A percentile compares a stretch with the other conserved stretches of the same genome.
Evolutionary conservation across 2,888 invertebrate species (phyloP).

Genomic region (Zaprionus obscuricornis): DNA sequence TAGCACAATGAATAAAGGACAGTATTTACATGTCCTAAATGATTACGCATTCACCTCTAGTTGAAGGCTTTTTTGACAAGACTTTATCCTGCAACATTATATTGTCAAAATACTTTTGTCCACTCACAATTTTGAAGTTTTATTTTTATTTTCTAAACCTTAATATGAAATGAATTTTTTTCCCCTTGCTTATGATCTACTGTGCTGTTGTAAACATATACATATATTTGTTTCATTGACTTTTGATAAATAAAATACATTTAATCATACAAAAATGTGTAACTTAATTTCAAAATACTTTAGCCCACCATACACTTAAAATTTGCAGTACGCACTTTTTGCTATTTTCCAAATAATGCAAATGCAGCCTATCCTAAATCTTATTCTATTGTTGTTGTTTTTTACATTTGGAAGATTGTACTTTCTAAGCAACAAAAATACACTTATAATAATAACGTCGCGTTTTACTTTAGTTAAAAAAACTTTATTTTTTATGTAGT

Average conservation of each 20-base stretch:
- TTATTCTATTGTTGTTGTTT: too few species aligned
- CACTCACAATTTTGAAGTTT: not conserved
- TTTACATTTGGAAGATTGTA: too few species aligned
- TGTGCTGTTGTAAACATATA: not conserved
- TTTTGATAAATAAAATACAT: not conserved
- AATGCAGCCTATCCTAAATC: too few species aligned
- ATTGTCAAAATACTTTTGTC: slow-evolving; percentile 2
- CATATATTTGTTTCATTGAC: not conserved
- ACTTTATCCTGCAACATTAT: slow-evolving; percentile 1
- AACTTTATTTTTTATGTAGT: too few species aligned
- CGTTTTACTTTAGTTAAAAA: too few species aligned
- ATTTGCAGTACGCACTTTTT: too few species aligned
- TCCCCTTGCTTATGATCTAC: not conserved
- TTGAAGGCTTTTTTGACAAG: not conserved
- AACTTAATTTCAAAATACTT: slow-evolving; percentile 5
- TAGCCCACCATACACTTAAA: not conserved
- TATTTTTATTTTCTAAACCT: not conserved
- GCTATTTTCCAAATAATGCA: too few species aligned
- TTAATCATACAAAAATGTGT: slow-evolving; percentile 1
- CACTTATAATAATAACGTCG: too few species aligned
- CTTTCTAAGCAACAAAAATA: too few species aligned
- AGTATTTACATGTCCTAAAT: not conserved
- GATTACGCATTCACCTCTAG: not conserved
- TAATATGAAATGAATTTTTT: slow-evolving; percentile 1
- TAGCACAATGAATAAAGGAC: not conserved